Conservation (phyloP, 2,113 vertebrate species). For the Thinocorus orbignyianus region DNA sequence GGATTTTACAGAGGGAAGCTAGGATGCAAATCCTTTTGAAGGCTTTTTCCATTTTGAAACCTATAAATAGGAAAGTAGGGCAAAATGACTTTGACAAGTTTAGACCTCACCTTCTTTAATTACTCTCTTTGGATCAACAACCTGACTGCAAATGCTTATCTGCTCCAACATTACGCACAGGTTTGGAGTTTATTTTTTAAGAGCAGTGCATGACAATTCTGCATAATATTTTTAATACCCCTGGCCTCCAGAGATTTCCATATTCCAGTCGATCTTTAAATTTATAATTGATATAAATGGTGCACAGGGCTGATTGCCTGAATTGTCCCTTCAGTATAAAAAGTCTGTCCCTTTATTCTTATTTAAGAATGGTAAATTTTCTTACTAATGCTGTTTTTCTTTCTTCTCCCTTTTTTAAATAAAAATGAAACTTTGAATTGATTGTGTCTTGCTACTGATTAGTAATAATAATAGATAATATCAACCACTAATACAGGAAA, state of each 20-base stretch:
- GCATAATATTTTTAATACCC: conserved; percentile 58
- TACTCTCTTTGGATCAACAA: conserved; percentile 67
- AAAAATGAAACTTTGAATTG: neutral
- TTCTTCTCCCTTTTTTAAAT: neutral
- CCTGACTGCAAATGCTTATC: conserved; percentile 56
- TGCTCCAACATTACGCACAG: conserved; percentile 51
- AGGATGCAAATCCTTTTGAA: conserved; percentile 70
- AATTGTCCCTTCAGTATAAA: neutral
- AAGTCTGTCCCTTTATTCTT: neutral
- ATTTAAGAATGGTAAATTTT: neutral
- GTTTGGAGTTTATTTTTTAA: conserved; percentile 68
- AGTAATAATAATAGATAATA: neutral
- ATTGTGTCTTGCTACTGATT: neutral
- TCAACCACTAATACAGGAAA: neutral
- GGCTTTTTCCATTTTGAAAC: conserved; percentile 65
- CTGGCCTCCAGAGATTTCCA: conserved; percentile 6
- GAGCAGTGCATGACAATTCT: conserved; percentile 54
- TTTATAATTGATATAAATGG: conserved; percentile 49
- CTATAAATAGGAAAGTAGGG: conserved; percentile 60
- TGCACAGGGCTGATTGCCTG: neutral
- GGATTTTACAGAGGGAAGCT: conserved; percentile 64
- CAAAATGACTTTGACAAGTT: conserved; percentile 69
- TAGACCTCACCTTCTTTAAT: conserved; percentile 69
- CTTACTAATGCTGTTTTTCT: neutral
- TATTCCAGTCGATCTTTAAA: neutral